Conservation (phyloP, 1,140 invertebrate species). For the Heliothis subflexa region DNA sequence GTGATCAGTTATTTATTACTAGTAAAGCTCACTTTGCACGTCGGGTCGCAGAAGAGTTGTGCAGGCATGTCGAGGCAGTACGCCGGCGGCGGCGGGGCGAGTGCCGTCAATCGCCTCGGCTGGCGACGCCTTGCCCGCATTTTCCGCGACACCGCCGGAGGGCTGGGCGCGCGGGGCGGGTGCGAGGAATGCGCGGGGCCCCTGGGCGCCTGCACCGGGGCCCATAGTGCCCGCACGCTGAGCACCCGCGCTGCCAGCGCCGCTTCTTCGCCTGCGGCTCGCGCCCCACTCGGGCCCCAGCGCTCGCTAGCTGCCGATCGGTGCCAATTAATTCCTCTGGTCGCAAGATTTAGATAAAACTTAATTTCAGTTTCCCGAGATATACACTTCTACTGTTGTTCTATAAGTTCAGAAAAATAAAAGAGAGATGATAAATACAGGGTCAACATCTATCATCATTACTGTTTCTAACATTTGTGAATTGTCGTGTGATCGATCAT, state of each 20-base stretch:
- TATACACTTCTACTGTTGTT: not conserved
- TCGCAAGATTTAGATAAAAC: conserved; percentile 5
- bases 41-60: conserved; percentile 76
- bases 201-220: conserved; percentile 43
- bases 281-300: conserved; percentile 71
- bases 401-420: not conserved
- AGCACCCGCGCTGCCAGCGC: conserved; percentile 70
- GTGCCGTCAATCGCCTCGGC: conserved; percentile 64
- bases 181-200: conserved; percentile 21
- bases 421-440: not conserved
- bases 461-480: too few relatives aligned
- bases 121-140: conserved; percentile 76
- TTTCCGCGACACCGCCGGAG: conserved; percentile 68
- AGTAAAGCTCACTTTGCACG: conserved; percentile 67
- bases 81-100: conserved; percentile 66
- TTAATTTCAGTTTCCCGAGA: not conserved
- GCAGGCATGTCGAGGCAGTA: conserved; percentile 76
- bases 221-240: conserved; percentile 71
- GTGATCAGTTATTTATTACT: not conserved
- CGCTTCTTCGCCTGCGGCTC: conserved; percentile 69
- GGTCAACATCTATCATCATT: too few relatives aligned
- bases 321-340: conserved; percentile 72
- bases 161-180: conserved; percentile 59
- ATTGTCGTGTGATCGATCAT: too few relatives aligned
- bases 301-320: conserved; percentile 84